Conservation (phyloP, 1,140 invertebrate genomes). For the Apis laboriosa region DNA sequence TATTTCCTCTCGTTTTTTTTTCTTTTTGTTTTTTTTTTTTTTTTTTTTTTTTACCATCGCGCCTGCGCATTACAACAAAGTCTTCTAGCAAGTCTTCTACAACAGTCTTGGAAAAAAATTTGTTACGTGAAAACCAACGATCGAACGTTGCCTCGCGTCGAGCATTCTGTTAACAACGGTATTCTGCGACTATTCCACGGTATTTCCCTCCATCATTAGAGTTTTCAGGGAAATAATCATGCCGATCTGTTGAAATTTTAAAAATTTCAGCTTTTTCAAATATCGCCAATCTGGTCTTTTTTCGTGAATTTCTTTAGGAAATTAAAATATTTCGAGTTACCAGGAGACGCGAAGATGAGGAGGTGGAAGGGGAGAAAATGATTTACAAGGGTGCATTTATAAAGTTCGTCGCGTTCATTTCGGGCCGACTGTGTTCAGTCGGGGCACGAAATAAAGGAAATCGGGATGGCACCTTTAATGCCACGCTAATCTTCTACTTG, state of each 20-base stretch:
- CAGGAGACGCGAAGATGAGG: not conserved
- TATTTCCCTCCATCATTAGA: not conserved
- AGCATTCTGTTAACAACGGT: slow-evolving; percentile 32
- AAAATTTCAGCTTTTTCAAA: too few species aligned
- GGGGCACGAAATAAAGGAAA: slow-evolving; percentile 53
- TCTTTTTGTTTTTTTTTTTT: not conserved
- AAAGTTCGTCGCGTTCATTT: slow-evolving; percentile 52
- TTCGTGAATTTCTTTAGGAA: not conserved
- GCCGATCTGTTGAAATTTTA: not conserved
- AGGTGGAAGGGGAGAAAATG: slow-evolving; percentile 35
- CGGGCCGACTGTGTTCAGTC: slow-evolving; percentile 41
- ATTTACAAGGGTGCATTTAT: slow-evolving; percentile 55
- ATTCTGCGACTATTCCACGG: not conserved
- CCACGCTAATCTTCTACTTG: slow-evolving; percentile 65
- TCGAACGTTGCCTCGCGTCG: not conserved
- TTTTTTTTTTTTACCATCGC: not conserved
- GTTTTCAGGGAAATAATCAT: not conserved
- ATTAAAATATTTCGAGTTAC: not conserved
- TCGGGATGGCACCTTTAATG: slow-evolving; percentile 63
- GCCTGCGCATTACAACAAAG: slow-evolving; percentile 30
- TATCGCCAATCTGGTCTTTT: too few species aligned
- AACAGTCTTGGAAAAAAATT: not conserved
- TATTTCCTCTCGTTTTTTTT: not conserved
- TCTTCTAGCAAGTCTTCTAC: not conserved
- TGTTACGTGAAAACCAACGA: slow-evolving; percentile 28